Conservation (phyloP, 2,797 vertebrate genomes). For the Acanthopagrus latus region DNA sequence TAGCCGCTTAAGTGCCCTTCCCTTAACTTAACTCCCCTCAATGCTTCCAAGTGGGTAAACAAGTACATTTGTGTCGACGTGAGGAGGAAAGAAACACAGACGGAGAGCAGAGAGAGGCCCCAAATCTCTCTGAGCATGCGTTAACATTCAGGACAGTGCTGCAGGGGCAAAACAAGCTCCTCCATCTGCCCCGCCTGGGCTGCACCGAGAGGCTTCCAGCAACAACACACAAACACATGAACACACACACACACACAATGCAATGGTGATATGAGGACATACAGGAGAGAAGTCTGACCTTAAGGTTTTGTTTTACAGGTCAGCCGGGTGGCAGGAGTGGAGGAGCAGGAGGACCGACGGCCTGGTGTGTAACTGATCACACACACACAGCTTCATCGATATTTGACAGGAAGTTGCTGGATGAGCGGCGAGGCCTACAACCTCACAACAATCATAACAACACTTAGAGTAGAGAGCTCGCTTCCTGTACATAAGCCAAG, state of each 20-base stretch:
- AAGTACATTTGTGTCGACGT: slow-evolving; percentile 3
- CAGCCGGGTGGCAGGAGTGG: slow-evolving; percentile 2
- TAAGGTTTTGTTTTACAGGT: slow-evolving; percentile 33
- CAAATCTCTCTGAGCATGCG: slow-evolving; percentile 46
- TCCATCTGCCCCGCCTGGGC: slow-evolving; percentile 66
- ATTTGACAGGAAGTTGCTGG: not conserved
- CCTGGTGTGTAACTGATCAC: not conserved
- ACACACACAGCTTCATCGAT: not conserved
- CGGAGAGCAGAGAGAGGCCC: slow-evolving; percentile 28
- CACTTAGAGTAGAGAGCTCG: not conserved
- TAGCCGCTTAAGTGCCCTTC: not conserved
- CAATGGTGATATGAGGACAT: not conserved
- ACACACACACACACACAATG: not conserved
- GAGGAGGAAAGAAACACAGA: not conserved
- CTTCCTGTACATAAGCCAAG: slow-evolving; percentile 3
- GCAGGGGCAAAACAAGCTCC: slow-evolving; percentile 63
- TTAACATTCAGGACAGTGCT: slow-evolving; percentile 71
- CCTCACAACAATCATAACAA: not conserved
- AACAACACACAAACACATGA: slow-evolving; percentile 17
- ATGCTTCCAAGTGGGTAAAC: not conserved
- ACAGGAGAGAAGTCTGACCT: slow-evolving; percentile 20
- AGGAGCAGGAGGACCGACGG: not conserved
- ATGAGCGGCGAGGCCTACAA: not conserved
- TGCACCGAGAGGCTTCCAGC: slow-evolving; percentile 43
- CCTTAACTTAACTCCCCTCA: not conserved